Conservation (phyloP, 2,113 vertebrate species). For the Pituophis catenifer region DNA sequence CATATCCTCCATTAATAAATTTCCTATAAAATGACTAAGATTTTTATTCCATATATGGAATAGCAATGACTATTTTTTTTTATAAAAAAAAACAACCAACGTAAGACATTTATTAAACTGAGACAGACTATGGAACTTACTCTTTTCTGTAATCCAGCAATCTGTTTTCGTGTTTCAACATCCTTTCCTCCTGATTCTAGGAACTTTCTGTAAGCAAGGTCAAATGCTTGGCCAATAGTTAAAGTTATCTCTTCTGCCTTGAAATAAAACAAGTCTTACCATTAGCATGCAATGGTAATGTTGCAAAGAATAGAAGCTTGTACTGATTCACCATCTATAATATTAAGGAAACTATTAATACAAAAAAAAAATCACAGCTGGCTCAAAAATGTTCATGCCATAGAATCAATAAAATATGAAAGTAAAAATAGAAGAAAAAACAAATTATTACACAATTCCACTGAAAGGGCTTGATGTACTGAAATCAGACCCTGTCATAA, state of each 20-base stretch:
- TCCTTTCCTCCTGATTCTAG: conserved; percentile 98
- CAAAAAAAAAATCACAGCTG: background rate
- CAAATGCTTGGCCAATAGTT: conserved; percentile 97
- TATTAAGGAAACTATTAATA: background rate
- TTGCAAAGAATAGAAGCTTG: background rate
- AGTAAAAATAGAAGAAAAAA: background rate
- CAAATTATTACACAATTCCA: background rate
- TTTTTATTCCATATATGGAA: background rate
- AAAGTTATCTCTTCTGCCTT: conserved; percentile 97
- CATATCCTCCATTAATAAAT: background rate
- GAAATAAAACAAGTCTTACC: conserved; percentile 52
- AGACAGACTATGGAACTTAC: conserved; percentile 70
- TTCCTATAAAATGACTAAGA: background rate
- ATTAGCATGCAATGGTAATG: conserved; percentile 13
- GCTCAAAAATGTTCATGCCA: background rate
- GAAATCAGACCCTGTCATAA: too few relatives aligned
- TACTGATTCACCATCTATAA: background rate
- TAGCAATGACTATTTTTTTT: background rate
- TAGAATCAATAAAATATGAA: background rate
- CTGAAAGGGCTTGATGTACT: background rate
- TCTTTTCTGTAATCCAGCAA: conserved; percentile 91
- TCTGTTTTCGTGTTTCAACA: conserved; percentile 97
- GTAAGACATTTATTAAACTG: background rate
- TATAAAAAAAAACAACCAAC: background rate
- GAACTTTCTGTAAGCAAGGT: conserved; percentile 98